These are phyloP conservation scores for Limnothrissa miodon DNA, from an alignment of 2,113 vertebrate species.

Conservation along the genomic window DNA sequence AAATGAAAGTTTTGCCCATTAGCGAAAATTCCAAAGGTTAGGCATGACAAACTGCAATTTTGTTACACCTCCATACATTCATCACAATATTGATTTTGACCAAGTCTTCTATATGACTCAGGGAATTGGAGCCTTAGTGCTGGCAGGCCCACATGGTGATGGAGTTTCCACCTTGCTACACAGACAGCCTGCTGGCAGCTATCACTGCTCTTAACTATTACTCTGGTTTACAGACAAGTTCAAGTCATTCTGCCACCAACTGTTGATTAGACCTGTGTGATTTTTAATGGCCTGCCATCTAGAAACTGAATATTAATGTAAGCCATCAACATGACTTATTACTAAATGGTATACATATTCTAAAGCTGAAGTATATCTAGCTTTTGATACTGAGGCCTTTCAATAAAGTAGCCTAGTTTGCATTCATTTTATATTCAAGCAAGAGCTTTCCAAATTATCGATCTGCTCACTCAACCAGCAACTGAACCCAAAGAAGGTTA, in stretches of 20 bases:
- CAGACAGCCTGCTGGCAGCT: not conserved
- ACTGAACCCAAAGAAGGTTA: no score
- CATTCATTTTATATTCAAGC: not conserved
- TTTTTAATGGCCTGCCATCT: not conserved
- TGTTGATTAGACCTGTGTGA: not conserved
- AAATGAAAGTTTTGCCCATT: not conserved
- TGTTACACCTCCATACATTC: not conserved
- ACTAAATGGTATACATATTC: not conserved
- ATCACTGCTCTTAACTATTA: not conserved
- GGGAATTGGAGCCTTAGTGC: not conserved
- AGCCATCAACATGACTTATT: not conserved
- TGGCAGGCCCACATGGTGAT: not conserved
- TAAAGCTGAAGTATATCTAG: not conserved
- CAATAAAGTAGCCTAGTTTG: not conserved
- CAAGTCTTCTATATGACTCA: not conserved
- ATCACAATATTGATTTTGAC: conserved; percentile 2
- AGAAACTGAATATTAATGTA: not conserved
- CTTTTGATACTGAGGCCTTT: no score
- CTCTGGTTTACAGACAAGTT: not conserved
- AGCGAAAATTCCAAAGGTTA: not conserved
- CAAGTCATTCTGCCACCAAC: no score
- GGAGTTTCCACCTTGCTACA: not conserved
- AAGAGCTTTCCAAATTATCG: no score
- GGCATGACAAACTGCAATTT: not conserved
- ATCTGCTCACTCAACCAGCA: no score